Conservation (phyloP, 2,113 vertebrate genomes). For the Syrmaticus mikado region DNA sequence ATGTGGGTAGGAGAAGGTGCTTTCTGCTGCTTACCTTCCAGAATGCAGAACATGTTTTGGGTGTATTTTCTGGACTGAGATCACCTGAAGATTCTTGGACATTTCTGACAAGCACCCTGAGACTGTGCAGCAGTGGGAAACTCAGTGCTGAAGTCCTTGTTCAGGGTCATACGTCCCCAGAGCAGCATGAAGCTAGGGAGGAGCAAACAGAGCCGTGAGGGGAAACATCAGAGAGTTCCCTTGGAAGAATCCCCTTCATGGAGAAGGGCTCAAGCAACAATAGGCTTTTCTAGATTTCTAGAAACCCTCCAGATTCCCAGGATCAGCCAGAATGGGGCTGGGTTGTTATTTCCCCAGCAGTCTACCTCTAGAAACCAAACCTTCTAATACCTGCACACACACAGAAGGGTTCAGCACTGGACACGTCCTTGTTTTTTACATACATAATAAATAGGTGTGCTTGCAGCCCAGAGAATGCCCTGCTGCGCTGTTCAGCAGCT, state of each 20-base stretch:
- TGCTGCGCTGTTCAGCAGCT: background rate
- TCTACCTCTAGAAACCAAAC: background rate
- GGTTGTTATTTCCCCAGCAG: background rate
- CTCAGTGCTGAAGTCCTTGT: background rate
- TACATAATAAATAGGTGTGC: background rate
- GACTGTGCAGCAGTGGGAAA: background rate
- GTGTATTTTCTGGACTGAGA: background rate
- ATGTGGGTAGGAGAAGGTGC: background rate
- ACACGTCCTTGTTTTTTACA: background rate
- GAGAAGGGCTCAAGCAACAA: background rate
- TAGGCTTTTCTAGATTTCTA: background rate
- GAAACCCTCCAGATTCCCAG: background rate
- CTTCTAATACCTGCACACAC: background rate
- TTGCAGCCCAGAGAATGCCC: background rate
- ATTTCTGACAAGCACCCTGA: background rate
- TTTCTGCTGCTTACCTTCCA: background rate
- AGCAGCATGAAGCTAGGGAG: background rate
- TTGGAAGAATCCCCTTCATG: background rate
- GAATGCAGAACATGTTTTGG: background rate
- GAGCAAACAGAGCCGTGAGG: background rate
- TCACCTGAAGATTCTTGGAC: background rate
- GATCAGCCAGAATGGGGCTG: background rate
- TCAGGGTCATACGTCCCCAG: background rate
- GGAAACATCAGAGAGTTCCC: conserved; percentile 9
- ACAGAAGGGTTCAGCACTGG: background rate